phyloP scores from a whole-genome alignment of 2,888 invertebrate genomes.

The Hemistola chrysoprasaria region DNA sequence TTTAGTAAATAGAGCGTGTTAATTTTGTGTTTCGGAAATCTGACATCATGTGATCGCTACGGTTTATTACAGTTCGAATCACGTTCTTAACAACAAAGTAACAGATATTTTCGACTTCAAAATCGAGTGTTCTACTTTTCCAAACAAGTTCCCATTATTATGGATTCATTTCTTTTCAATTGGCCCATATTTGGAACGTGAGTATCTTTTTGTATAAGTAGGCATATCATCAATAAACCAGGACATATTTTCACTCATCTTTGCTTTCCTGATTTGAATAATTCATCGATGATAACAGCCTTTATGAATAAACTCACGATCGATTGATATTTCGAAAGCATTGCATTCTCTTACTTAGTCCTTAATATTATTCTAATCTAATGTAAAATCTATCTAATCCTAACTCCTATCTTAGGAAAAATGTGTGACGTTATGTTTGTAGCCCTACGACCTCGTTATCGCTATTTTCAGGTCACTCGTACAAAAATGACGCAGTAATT shows the following conservation, averaged over 20 bases:
- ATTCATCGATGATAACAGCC: too few species aligned
- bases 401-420: too few species aligned
- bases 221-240: too few species aligned
- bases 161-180: conserved; percentile 44
- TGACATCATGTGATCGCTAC: conserved; percentile 71
- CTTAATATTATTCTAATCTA: too few species aligned
- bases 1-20: conserved; percentile 46
- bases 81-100: conserved; percentile 34
- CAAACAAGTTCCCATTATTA: conserved; percentile 23
- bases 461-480: conserved; percentile 34
- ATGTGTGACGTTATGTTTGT: too few species aligned
- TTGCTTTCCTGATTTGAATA: too few species aligned
- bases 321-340: too few species aligned
- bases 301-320: too few species aligned
- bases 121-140: conserved; percentile 19
- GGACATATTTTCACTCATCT: too few species aligned
- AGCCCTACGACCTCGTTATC: conserved; percentile 23
- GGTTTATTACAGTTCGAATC: conserved; percentile 61
- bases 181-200: conserved; percentile 29
- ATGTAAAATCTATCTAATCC: too few species aligned
- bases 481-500: conserved; percentile 31
- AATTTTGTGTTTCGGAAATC: conserved; percentile 51
- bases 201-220: neutral
- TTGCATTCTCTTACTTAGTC: too few species aligned
- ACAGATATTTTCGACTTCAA: conserved; percentile 32